Conservation (phyloP, 2,113 vertebrate species). For the Triplophysa siluroides region DNA sequence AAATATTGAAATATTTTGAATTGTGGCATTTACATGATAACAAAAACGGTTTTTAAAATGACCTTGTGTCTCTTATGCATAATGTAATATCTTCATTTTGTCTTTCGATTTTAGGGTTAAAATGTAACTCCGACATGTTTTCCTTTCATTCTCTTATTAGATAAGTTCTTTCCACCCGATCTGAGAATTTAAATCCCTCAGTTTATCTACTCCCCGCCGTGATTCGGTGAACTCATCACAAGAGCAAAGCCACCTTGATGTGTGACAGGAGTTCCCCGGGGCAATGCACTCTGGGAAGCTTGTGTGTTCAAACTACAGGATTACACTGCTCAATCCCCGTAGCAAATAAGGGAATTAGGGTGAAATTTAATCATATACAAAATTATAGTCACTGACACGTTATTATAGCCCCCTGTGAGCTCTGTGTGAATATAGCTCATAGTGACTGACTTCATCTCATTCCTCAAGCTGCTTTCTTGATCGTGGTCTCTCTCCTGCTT, state of each 20-base stretch:
- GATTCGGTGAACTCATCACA: conserved; percentile 14
- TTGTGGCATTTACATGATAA: too few relatives aligned
- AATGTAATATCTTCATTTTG: too few relatives aligned
- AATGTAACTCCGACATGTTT: too few relatives aligned
- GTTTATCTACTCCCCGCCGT: conserved; percentile 21
- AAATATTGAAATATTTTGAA: too few relatives aligned
- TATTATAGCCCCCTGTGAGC: conserved; percentile 30
- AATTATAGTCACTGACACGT: conserved; percentile 32
- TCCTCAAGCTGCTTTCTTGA: conserved; percentile 45
- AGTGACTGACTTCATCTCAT: conserved; percentile 49
- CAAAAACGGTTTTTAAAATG: too few relatives aligned
- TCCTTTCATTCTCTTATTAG: background rate
- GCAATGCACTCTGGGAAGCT: conserved; percentile 36
- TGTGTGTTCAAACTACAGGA: conserved; percentile 39
- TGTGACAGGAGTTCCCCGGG: conserved; percentile 48
- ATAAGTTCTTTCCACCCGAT: background rate
- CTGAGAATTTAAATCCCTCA: background rate
- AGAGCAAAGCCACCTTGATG: conserved; percentile 48
- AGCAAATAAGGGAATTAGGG: conserved; percentile 57
- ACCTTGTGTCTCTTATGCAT: too few relatives aligned
- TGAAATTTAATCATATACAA: conserved; percentile 53
- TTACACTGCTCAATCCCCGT: conserved; percentile 54
- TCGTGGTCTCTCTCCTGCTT: conserved; percentile 8
- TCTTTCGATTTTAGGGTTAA: too few relatives aligned
- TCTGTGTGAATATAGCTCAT: conserved; percentile 36